Percentiles rank a stretch among this genome's conserved stretches.
Evolutionary conservation across 2,888 invertebrate species (phyloP).

Genomic region (Anaspis maculata): DNA sequence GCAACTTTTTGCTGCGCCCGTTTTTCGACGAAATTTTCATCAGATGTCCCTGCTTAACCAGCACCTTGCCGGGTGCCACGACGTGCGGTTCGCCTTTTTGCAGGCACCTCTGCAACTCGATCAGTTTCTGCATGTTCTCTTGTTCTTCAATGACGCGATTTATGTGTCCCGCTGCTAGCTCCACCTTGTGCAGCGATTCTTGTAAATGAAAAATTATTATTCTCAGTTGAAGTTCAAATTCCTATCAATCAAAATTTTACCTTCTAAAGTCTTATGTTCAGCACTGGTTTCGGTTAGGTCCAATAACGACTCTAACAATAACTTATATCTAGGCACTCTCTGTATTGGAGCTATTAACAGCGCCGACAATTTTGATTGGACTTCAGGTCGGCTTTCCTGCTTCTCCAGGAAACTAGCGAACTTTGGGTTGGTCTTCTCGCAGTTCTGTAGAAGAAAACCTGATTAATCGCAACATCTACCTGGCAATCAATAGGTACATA

Average conservation of each 20-base stretch:
- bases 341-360: constrained; percentile 72
- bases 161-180: constrained; percentile 61
- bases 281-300: no score
- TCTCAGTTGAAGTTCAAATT: constrained; percentile 1
- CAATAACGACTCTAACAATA: constrained; percentile 61
- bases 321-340: constrained; percentile 66
- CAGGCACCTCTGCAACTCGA: constrained; percentile 59
- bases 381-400: constrained; percentile 63
- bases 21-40: constrained; percentile 29
- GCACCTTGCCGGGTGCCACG: constrained; percentile 58
- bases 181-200: constrained; percentile 61
- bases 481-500: no score
- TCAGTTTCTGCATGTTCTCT: constrained; percentile 59
- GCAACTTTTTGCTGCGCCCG: constrained; percentile 45
- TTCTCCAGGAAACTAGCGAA: constrained; percentile 51
- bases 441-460: no score
- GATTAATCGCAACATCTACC: neutral
- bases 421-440: constrained; percentile 35
- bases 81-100: constrained; percentile 54
- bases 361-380: constrained; percentile 60
- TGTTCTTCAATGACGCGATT: constrained; percentile 65
- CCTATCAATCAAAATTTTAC: constrained; percentile 14
- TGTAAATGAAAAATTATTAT: constrained; percentile 16
- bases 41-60: constrained; percentile 59
- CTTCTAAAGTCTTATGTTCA: constrained; percentile 18